phyloP scores from a whole-genome alignment of 2,888 invertebrate species.

The Hermaeophaga mercurialis region DNA sequence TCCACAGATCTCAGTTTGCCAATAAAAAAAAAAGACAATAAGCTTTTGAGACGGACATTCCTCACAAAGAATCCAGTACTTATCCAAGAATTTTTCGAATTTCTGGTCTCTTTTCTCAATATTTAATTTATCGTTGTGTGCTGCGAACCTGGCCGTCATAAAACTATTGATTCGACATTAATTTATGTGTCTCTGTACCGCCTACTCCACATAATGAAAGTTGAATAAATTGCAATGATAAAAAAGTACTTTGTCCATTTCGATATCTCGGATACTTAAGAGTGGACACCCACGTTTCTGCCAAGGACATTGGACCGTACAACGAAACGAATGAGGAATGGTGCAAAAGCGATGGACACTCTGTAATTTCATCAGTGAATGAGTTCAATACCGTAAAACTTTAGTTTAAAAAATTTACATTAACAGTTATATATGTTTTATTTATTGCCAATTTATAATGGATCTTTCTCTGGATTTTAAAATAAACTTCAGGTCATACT shows the following conservation, averaged over 20 bases:
- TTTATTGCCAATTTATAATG: too few relatives aligned
- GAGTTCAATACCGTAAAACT: too few relatives aligned
- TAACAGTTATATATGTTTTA: too few relatives aligned
- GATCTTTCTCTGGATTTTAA: too few relatives aligned
- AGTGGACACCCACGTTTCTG: constrained; percentile 19
- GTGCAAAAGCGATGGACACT: neutral
- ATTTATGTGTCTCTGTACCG: constrained; percentile 30
- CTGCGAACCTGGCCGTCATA: constrained; percentile 26
- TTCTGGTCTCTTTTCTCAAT: constrained; percentile 2
- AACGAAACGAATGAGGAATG: neutral
- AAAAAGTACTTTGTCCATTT: constrained; percentile 30
- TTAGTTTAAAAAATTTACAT: too few relatives aligned
- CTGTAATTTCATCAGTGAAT: too few relatives aligned
- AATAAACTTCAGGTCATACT: too few relatives aligned
- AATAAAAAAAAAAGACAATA: too few relatives aligned
- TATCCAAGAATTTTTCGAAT: neutral
- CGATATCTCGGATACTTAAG: constrained; percentile 20
- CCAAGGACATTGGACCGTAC: constrained; percentile 27
- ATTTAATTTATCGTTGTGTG: constrained; percentile 22
- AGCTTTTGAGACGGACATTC: too few relatives aligned
- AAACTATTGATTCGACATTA: constrained; percentile 33
- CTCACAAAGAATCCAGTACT: too few relatives aligned
- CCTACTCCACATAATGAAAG: constrained; percentile 30
- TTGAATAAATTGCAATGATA: constrained; percentile 28
- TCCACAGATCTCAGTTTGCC: too few relatives aligned